Evolutionary conservation across 2,113 vertebrate species (phyloP).

Genomic region (Platichthys stellatus): DNA sequence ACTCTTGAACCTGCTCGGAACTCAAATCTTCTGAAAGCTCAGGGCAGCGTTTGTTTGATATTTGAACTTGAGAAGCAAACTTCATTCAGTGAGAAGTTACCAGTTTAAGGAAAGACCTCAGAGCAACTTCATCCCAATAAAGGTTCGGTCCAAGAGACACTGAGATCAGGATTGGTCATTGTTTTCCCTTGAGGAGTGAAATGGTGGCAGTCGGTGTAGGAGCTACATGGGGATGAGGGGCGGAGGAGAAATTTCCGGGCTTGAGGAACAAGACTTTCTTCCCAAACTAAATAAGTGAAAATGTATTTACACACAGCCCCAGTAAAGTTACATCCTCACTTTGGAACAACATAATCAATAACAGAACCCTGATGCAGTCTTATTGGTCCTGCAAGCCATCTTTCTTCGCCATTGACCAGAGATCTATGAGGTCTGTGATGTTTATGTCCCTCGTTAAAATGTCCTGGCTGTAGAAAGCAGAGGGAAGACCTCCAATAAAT

Average conservation of each 20-base stretch:
- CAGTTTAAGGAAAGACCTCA: background rate
- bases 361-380: too few species aligned
- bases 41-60: conserved; percentile 2
- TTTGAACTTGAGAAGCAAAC: background rate
- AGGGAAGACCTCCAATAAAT: too few species aligned
- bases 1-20: background rate
- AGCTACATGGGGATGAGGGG: too few species aligned
- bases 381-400: too few species aligned
- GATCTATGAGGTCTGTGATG: too few species aligned
- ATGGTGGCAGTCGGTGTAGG: background rate
- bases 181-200: background rate
- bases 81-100: conserved; percentile 4
- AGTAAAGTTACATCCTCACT: too few species aligned
- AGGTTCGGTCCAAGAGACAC: background rate
- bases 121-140: background rate
- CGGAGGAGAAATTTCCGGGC: too few species aligned
- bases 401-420: too few species aligned
- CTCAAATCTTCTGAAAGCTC: background rate
- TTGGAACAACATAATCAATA: too few species aligned
- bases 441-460: too few species aligned
- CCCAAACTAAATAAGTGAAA: background rate
- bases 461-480: too few species aligned
- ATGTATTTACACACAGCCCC: too few species aligned
- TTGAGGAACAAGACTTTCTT: background rate
- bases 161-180: background rate